Base-by-base conservation (phyloP, 2,888 invertebrate species). In the Oscheius sp. region DNA sequence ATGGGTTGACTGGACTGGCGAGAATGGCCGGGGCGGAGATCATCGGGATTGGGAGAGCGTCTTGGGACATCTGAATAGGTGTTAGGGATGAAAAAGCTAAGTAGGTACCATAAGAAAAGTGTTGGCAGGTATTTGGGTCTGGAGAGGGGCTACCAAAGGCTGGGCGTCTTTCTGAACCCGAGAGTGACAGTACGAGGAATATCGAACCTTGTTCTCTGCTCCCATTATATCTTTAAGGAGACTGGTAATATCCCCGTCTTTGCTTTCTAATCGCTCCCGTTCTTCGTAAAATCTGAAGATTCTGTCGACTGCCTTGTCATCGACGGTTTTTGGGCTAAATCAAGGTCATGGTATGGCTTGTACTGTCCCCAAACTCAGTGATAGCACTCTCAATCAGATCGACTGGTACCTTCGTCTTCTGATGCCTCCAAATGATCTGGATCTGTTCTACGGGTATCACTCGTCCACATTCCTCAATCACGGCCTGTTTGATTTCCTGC, bases 371-470 rank as follows among this genome's bases (percentile, higher is more conserved):
- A 55, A 60, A 60, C 59, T 60, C 35, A 13, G 35, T n/a, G 13
- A 60, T n/a, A 32, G 59, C 59, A 5, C 32, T 35, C 10, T 60
- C 59, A 2, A 60, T n/a, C 13, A 60, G n/a, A 7, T 60, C 59
- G 10, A 35, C 2, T 1, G 55, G 37, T 7, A 70, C 21, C 33
- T 70, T 70, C n/a, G 21, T 9, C 42, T 53, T 70, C 29, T 55
- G 55, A 57, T 70, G 68, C 13, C 68, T 50, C 55, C 68, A 70
- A 11, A 70, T 35, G 21, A 42, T 55, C 57, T 70, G 68, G 29
- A 70, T 35, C 33, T 68, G 66, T 10, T 68, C 66, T 7, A 53
- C 55, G 11, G 66, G 37, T 9, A 68, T 53, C 4, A 29, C 53
- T 13, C 37, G n/a, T 50, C 33, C 29, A 33, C 53, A 53, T 21